Base-by-base conservation (phyloP, 2,113 vertebrate genomes). In the Campylorhamphus procurvoides region DNA sequence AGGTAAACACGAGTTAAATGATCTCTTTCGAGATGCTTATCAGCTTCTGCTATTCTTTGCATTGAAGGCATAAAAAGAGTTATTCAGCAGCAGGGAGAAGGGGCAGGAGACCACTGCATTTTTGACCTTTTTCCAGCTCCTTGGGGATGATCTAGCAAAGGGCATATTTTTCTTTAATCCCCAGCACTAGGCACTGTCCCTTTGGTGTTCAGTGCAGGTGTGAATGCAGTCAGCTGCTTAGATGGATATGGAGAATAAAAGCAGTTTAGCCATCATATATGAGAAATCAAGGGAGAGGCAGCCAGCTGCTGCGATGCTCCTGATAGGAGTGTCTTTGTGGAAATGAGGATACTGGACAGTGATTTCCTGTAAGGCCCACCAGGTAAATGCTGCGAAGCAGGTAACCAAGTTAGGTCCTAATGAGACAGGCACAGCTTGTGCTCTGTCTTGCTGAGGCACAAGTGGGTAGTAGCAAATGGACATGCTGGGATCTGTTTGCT, bases 401-500 rank as follows among this genome's bases (percentile, higher is more conserved):
- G 46, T 79, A 93, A 50, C 25, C 18, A 58, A 50, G 50, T 39
- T 39, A 73, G 78, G 24, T 49, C 66, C 74, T 73, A 73, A 46
- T 2, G 46, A 90, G 90, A 33, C 50, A 68, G 35, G 55, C 39
- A 58, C 46, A 35, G 69, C 58, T 7, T 40, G 53, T 52, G 75
- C 80, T 44, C 1, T 7, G 29, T 63, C 85, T 64, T 63, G 60
- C 95, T 74, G 79, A 89, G 79, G 77, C 73, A 80, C 40, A 39
- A 87, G 23, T 25, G 67, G 39, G 87, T 44, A 95, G 87, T 5
- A 92, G 63, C 71, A 90, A 88, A 60, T 7, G 52, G 82, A 72
- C 73, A 0, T 86, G 90, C 79, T 56, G 39, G 73, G 92, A 92
- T 96, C 64, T 93, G 95, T 60, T 75, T 64, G n/a, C 92, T 96